Base-by-base conservation (phyloP, 53 echinoderm and acorn worm genomes). In the Holothuria scabra region DNA sequence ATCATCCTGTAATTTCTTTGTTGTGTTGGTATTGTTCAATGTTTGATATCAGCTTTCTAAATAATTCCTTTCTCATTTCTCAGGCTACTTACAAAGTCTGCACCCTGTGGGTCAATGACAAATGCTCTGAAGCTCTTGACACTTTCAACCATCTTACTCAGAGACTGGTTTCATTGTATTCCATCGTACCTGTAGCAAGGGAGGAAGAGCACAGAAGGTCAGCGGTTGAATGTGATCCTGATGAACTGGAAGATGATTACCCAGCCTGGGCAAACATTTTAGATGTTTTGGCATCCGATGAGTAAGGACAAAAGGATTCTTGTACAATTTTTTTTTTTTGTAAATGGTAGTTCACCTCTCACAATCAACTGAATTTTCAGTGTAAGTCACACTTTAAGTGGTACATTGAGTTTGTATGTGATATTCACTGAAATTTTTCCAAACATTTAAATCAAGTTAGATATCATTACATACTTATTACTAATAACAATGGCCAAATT, bases 41-140 rank as follows among this genome's bases (percentile, higher is more conserved):
- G 18, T 52, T 52, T 14, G 18, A 52, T 18, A 52, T 52, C 52
- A 16, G 4, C 52, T 18, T 52, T 18, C 0, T 18, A 28, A 52
- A 33, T 67, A 12, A 56, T 8, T 41, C 41, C 10, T 6, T 8
- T 41, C 41, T 41, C 6, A 41, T 41, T 41, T 41, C 46, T 34
- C 83, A 95, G 96, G 93, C 96, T 20, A 93, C 93, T 59, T 96
- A 96, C 31, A 86, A 92, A 29, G 92, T 96, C n/a, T 96, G 96
- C 41, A 96, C 93, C 13, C 88, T 88, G 29, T 96, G 96, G 93
- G 93, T 96, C 29, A 96, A 93, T 65, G 88, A 89, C 29, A 82
- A 90, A 22, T 88, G 84, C n/a, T 46, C 84, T 19, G 92, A 96
- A 66, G 96, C 96, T 0, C 65, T 93, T 37, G 87, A 85, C 16